Base-by-base conservation (phyloP, 2,888 invertebrate species). In the Sicus ferrugineus region DNA sequence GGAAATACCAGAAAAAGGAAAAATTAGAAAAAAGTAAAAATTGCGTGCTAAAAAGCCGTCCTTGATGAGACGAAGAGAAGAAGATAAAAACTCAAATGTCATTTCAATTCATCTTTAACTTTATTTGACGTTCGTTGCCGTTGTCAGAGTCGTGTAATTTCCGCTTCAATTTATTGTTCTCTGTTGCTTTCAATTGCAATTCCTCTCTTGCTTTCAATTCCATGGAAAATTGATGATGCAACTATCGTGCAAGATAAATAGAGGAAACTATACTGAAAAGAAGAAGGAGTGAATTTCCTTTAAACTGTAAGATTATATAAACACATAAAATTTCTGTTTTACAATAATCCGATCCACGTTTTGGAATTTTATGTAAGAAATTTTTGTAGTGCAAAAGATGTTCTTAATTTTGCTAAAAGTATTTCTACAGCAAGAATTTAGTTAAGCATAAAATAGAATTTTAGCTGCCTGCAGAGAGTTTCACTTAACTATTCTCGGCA, bases 71-170 rank as follows among this genome's bases (percentile, higher is more conserved):
- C 46, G 19, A 19, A 46, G 7, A 62, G 46, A 46, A 19, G 34
- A 46, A 34, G 23, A 42, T 23, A 16, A 30, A 30, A 9, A 64
- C n/a, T 50, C 26, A 64, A 31, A 31, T 7, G n/a, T 46, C 30
- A 56, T 16, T 52, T 64, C 64, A n/a, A 64, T 64, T 52, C 34
- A 30, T 64, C 64, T 52, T 64, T 64, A 52, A 31, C 31, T 64
- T 64, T 31, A 64, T 64, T 64, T 64, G 64, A 52, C 64, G 52
- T 31, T 64, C 19, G 64, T 48, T 34, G 52, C 34, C 21, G 31
- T 16, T 64, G 64, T 64, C 64, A 28, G 48, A 48, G n/a, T 63
- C 48, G 21, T 64, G 34, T 52, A 50, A 34, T 52, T 52, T 50
- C 30, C 52, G 28, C 28, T 30, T 30, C 30, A 64, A 64, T 50